A percentile compares a stretch with the other conserved stretches of the same genome.
Conservation (phyloP, 2,888 invertebrate species). For the Drosophila monieri region DNA sequence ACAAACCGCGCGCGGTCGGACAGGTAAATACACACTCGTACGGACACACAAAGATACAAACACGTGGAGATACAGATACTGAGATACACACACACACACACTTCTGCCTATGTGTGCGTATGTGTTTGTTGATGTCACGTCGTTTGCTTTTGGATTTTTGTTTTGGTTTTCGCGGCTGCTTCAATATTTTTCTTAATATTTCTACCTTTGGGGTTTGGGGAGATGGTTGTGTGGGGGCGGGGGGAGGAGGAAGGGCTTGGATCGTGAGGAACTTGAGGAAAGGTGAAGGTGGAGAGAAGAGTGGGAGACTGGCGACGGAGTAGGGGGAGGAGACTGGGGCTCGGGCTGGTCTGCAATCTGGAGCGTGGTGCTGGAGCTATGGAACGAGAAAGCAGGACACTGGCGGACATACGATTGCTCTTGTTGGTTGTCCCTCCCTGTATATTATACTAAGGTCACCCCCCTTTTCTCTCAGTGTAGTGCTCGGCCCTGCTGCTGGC, state of each 20-base stretch:
- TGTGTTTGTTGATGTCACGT: conserved; percentile 73
- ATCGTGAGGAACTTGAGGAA: background rate
- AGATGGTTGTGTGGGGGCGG: background rate
- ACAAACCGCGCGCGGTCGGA: conserved; percentile 65
- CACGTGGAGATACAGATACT: conserved; percentile 31
- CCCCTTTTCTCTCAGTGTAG: conserved; percentile 15
- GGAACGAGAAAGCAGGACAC: conserved; percentile 46
- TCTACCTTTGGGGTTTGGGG: conserved; percentile 2
- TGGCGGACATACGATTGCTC: conserved; percentile 24
- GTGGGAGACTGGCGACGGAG: no score
- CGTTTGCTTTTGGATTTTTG: conserved; percentile 61
- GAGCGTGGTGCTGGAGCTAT: conserved; percentile 50
- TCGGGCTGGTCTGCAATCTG: conserved; percentile 46
- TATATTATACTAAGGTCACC: background rate
- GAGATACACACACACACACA: conserved; percentile 21
- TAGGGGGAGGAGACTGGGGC: conserved; percentile 5
- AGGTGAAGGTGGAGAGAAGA: conserved; percentile 1
- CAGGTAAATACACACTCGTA: conserved; percentile 64
- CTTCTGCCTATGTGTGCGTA: conserved; percentile 1
- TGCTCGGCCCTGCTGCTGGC: conserved; percentile 39
- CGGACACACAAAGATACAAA: conserved; percentile 25
- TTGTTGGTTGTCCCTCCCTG: no score
- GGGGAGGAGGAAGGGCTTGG: background rate
- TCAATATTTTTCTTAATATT: conserved; percentile 54
- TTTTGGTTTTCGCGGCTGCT: conserved; percentile 51